A percentile compares a stretch with the other conserved stretches of the same genome.
phyloP scores from a whole-genome alignment of 2,888 invertebrate genomes.

The Diplazon laetatorius region DNA sequence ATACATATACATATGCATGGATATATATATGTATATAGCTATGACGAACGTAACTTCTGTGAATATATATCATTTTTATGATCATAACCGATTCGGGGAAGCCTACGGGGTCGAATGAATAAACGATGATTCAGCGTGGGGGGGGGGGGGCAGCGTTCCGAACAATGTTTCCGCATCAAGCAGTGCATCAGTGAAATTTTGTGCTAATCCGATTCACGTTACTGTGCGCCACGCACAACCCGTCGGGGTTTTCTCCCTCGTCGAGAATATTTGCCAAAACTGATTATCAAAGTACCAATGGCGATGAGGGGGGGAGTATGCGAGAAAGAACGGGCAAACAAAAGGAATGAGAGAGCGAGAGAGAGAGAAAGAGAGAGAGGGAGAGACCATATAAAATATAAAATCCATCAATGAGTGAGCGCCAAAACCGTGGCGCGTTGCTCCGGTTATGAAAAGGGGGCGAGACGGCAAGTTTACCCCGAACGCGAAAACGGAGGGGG shows the following conservation, averaged over 20 bases:
- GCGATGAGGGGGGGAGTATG: slow-evolving; percentile 3
- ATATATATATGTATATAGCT: neutral
- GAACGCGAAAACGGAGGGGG: slow-evolving; percentile 41
- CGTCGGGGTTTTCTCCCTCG: slow-evolving; percentile 24
- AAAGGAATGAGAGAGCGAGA: slow-evolving; percentile 45
- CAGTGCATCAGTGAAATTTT: slow-evolving; percentile 40
- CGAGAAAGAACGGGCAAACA: slow-evolving; percentile 29
- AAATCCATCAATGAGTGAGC: slow-evolving; percentile 43
- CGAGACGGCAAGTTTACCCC: no score
- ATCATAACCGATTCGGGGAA: slow-evolving; percentile 51
- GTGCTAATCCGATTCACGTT: slow-evolving; percentile 50
- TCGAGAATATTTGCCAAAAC: slow-evolving; percentile 43
- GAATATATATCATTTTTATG: slow-evolving; percentile 50
- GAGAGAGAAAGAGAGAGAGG: slow-evolving; percentile 40
- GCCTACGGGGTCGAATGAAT: slow-evolving; percentile 49
- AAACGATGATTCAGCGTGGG: slow-evolving; percentile 49
- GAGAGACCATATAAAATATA: slow-evolving; percentile 53
- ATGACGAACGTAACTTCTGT: neutral
- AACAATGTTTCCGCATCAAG: slow-evolving; percentile 41
- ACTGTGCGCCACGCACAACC: slow-evolving; percentile 14
- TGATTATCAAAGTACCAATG: slow-evolving; percentile 52
- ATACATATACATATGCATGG: neutral
- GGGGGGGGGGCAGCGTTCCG: slow-evolving; percentile 3
- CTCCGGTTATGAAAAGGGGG: slow-evolving; percentile 16
- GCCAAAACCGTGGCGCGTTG: slow-evolving; percentile 38